Evolutionary conservation across 2,113 vertebrate genomes (phyloP), one percentile per base, ranked within the genome.

Genomic region (Oncorhynchus gorbuscha): DNA sequence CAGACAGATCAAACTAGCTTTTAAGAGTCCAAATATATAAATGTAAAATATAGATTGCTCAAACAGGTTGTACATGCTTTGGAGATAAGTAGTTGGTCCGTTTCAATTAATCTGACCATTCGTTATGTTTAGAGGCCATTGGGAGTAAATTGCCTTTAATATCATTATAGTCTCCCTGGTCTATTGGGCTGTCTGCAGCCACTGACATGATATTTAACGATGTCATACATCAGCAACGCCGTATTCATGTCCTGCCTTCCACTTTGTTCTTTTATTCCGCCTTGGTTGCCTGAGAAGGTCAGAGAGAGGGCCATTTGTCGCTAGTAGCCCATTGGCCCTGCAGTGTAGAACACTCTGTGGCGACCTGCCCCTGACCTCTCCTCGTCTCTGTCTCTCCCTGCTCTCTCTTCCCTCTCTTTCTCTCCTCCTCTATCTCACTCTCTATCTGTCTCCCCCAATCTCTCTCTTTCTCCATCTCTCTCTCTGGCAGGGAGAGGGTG

Each of bases 401-500:
- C 55, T 39, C 58, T 35, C 58, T 35, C 69, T 14, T 32, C 32
- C 78, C 24, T 58, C 62, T 80, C 26, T 72, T 51, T 48, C 16
- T 49, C 59, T 11, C 39, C 1, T 24, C 39, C 58, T 62, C 30
- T 65, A 14, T 64, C 20, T 65, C 26, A 18, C 18, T 65, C 32
- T 45, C 39, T 20, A 1, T 45, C 26, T 20, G 3, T 45, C 26
- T 48, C 35, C 26, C n/a, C 58, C 62, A 76, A 13, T 73, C 71
- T 12, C 39, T 65, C 59, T 62, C 30, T 65, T 26, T 64, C 8
- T 65, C 16, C 7, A 3, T 65, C 58, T 26, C 20, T 49, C 8
- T 39, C 48, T 22, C 39, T 84, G 88, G n/a, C 90, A 97, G 91
- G 94, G 92, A 22, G 96, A 97, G 64, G 90, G 75, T 0, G 24